Base-by-base conservation (phyloP, 2,888 invertebrate genomes). In the Andrena bucephala region DNA sequence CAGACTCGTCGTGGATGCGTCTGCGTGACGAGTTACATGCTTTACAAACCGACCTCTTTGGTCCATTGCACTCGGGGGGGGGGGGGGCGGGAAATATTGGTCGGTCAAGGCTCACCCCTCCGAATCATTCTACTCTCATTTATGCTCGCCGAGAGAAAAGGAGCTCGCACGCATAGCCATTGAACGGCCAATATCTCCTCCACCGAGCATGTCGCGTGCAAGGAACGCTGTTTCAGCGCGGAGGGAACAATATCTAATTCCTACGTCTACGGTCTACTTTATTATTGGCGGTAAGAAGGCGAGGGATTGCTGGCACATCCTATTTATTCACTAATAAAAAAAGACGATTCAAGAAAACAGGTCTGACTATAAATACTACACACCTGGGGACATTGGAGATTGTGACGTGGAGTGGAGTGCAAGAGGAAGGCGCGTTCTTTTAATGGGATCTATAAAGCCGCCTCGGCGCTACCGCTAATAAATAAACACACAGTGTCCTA, bases 1-100 rank as follows among this genome's bases (percentile, higher is more conserved):
- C 81, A 95, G 89, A 90, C 95, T 95, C 65, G 94, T 94, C 81
- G 94, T 95, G 36, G 95, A 95, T 67, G 94, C 93, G 93, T 94
- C 95, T 95, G 90, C 77, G 92, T 91, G 81, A 76, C 76, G 70
- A 84, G 68, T 66, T 68, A 66, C 27, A 71, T 48, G 59, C 36
- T 42, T 70, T 70, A 69, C 59, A 57, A 16, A 57, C 52, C 52
- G 57, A 27, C 24, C n/a, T 10, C 8, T 42, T 2, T 16, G 27
- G 36, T 10, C n/a, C 10, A 6, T 16, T 31, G 8, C 7, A 10
- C n/a, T n/a, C 33, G 33, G 33, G 20, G 20, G 20, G 20, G 36
- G 20, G 33, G 33, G 20, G 20, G 20, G 20, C 62, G 20, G 33
- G 20, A 62, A 8, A 36, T 20, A 33, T 36, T 20, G 33, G 60